Evolutionary conservation across 2,888 invertebrate species (phyloP).

Genomic region (Agriotes lineatus): DNA sequence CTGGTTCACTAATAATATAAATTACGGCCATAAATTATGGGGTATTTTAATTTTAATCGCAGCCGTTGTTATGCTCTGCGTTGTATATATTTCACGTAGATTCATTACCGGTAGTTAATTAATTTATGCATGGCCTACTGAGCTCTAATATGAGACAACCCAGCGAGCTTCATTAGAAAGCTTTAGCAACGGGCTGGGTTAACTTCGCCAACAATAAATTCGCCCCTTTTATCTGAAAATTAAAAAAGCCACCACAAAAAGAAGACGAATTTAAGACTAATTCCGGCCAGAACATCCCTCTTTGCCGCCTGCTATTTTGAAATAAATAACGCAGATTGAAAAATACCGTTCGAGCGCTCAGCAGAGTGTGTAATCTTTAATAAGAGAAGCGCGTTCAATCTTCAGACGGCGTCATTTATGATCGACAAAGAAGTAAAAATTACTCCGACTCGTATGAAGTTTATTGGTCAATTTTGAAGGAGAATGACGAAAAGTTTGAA

Average conservation of each 20-base stretch:
- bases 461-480: constrained; percentile 27
- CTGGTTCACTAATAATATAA: constrained; percentile 23
- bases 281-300: not conserved
- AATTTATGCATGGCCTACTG: constrained; percentile 38
- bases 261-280: not conserved
- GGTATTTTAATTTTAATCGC: constrained; percentile 32
- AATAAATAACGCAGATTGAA: constrained; percentile 30
- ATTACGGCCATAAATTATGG: constrained; percentile 27
- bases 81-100: constrained; percentile 27
- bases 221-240: not conserved
- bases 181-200: not conserved
- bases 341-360: constrained; percentile 18
- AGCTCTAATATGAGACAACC: constrained; percentile 32
- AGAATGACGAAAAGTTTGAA: constrained; percentile 22
- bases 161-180: constrained; percentile 27
- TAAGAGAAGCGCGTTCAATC: constrained; percentile 19
- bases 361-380: constrained; percentile 29
- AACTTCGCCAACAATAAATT: not conserved
- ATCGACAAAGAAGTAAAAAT: constrained; percentile 26
- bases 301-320: constrained; percentile 14
- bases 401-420: constrained; percentile 20
- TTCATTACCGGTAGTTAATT: constrained; percentile 41
- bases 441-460: constrained; percentile 12
- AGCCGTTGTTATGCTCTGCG: constrained; percentile 26
- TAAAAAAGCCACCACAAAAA: constrained; percentile 8